Evolutionary conservation across 1,140 invertebrate species (phyloP).

Genomic region (Dreissena rostriformis): DNA sequence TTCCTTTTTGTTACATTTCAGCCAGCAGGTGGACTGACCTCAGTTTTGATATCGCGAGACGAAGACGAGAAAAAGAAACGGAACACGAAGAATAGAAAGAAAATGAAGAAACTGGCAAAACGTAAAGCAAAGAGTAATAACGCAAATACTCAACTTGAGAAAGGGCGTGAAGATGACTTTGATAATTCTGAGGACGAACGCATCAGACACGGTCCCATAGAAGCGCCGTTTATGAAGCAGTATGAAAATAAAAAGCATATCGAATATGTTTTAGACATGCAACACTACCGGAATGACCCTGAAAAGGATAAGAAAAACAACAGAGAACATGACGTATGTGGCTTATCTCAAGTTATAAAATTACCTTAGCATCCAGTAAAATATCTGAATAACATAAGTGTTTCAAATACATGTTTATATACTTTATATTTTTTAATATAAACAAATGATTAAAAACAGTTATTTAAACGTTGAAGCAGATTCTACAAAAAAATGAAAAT

Average conservation of each 20-base stretch:
- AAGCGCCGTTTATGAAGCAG: slow-evolving; percentile 46
- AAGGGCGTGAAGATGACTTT: too few species aligned
- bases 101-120: slow-evolving; percentile 43
- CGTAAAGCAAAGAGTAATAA: background rate
- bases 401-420: too few species aligned
- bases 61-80: slow-evolving; percentile 40
- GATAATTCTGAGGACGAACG: slow-evolving; percentile 1
- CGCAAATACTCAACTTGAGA: too few species aligned
- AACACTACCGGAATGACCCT: slow-evolving; percentile 52
- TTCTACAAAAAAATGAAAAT: too few species aligned
- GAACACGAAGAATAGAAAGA: slow-evolving; percentile 36
- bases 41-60: slow-evolving; percentile 24
- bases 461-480: too few species aligned
- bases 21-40: slow-evolving; percentile 33
- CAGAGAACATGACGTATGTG: slow-evolving; percentile 31
- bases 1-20: background rate
- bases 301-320: slow-evolving; percentile 33
- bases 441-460: too few species aligned
- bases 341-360: background rate
- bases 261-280: slow-evolving; percentile 45
- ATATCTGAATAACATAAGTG: too few species aligned
- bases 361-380: too few species aligned
- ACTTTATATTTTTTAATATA: too few species aligned
- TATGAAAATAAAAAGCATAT: slow-evolving; percentile 51
- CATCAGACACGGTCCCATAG: background rate